Base-by-base conservation (phyloP, 2,113 vertebrate genomes). In the Brachyhypopomus gauderio region DNA sequence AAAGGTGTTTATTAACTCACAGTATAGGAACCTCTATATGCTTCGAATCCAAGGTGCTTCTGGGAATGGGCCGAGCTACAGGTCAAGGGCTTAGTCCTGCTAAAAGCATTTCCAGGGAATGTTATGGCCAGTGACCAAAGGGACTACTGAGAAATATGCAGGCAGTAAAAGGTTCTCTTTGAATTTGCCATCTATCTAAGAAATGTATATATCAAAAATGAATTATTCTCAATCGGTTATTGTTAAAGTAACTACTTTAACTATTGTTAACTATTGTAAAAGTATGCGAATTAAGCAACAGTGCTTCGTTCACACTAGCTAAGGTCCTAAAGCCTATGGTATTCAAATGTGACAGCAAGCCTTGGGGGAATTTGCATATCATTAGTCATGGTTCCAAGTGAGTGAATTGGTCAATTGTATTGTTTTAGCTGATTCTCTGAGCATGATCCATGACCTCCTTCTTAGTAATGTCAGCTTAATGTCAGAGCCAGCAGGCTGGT, bases 401-500 rank as follows among this genome's bases (percentile, higher is more conserved):
- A 66, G 76, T 76, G 58, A 30, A 62, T 72, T 11, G 34, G 78
- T 72, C 56, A 41, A 72, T 36, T 23, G 14, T 55, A 80, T 75
- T 79, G 58, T 82, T 76, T 72, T 34, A 27, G 30, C 60, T 67
- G 72, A 81, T 75, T 75, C 62, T 81, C n/a, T 75, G 3, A 63
- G 27, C 56, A 55, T 72, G 78, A n/a, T 27, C 71, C 59, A 79
- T 83, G 66, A 52, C 72, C 22, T n/a, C 70, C 58, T 72, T 82
- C 66, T 25, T 59, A 76, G 66, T 72, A 83, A 72, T 72, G 77
- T 85, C 84, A 79, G 5, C 48, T 59, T 79, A 76, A 76, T 77
- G 80, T 85, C 84, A 85, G 75, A 55, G 71, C 74, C 77, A 81
- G 79, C 81, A 76, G 79, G 52, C 76, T 76, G 72, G 41, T 82